phyloP scores from a whole-genome alignment of 2,797 vertebrate species.

The Sebastes trivittatus region DNA sequence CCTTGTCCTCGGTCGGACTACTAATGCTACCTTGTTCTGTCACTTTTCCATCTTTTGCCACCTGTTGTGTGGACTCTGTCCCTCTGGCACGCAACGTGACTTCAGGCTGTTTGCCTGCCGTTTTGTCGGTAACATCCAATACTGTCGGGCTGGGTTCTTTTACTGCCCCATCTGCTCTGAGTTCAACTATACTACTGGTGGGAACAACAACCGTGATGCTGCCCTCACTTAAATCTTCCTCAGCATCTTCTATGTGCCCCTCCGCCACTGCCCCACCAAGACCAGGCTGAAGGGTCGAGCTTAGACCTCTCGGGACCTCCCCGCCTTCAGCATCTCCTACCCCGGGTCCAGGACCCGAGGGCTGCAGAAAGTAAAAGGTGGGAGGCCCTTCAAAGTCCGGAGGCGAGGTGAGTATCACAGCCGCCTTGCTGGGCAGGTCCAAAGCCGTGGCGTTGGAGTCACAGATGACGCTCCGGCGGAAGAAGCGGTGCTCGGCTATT shows the following conservation, averaged over 20 bases:
- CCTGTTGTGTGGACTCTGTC: constrained; percentile 13
- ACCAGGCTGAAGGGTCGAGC: constrained; percentile 43
- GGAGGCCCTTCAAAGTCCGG: constrained; percentile 77
- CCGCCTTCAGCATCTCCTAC: constrained; percentile 11
- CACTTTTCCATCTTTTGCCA: constrained; percentile 40
- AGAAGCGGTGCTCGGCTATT: constrained; percentile 94
- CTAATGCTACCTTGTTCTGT: constrained; percentile 69
- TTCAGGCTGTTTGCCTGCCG: constrained; percentile 9
- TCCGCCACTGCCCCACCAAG: constrained; percentile 26
- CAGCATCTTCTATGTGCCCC: constrained; percentile 19
- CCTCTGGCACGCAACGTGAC: constrained; percentile 10
- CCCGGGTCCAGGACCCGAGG: constrained; percentile 18
- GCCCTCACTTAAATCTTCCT: background rate
- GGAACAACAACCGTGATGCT: background rate
- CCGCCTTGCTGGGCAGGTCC: constrained; percentile 91
- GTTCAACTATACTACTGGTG: constrained; percentile 4
- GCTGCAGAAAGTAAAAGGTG: constrained; percentile 24
- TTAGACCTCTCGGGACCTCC: constrained; percentile 40
- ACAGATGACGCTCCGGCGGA: constrained; percentile 96
- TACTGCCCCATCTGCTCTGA: constrained; percentile 6
- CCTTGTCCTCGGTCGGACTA: constrained; percentile 62
- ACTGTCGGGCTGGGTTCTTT: constrained; percentile 58
- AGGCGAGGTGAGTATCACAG: constrained; percentile 84
- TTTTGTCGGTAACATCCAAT: constrained; percentile 59
- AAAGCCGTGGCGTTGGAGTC: constrained; percentile 97